Evolutionary conservation across 2,113 vertebrate genomes (phyloP).

Genomic region (Strix aluco): DNA sequence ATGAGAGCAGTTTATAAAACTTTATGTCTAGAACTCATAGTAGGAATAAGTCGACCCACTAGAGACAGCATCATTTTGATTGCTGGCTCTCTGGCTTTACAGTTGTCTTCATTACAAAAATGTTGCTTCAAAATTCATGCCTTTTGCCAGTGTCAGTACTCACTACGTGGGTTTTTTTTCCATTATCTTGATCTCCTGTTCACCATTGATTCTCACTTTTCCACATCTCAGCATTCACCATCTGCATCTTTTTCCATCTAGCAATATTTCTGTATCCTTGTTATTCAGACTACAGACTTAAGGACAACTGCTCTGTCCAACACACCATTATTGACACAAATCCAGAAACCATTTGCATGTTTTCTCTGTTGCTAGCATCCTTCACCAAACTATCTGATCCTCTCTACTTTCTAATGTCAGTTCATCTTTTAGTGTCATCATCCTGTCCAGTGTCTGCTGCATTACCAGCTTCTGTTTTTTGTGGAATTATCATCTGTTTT

Average conservation of each 20-base stretch:
- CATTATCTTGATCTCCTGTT: not conserved
- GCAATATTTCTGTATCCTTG: not conserved
- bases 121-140: not conserved
- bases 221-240: not conserved
- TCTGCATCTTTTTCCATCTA: not conserved
- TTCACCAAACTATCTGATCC: not conserved
- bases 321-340: not conserved
- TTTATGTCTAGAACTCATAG: not conserved
- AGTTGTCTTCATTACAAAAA: not conserved
- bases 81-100: not conserved
- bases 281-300: not conserved
- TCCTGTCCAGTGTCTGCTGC: not conserved
- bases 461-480: not conserved
- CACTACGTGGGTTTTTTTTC: accelerated
- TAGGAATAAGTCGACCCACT: not conserved
- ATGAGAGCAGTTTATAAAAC: not conserved
- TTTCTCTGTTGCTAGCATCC: not conserved
- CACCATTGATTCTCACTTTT: not conserved
- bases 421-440: not conserved
- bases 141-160: not conserved
- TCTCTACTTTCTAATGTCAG: not conserved
- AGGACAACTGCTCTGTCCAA: not conserved
- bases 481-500: not conserved
- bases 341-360: not conserved
- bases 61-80: not conserved